Evolutionary conservation across 1,140 invertebrate genomes (phyloP), one percentile per base, ranked within the genome.

Genomic region (Drosophila malerkotliana): DNA sequence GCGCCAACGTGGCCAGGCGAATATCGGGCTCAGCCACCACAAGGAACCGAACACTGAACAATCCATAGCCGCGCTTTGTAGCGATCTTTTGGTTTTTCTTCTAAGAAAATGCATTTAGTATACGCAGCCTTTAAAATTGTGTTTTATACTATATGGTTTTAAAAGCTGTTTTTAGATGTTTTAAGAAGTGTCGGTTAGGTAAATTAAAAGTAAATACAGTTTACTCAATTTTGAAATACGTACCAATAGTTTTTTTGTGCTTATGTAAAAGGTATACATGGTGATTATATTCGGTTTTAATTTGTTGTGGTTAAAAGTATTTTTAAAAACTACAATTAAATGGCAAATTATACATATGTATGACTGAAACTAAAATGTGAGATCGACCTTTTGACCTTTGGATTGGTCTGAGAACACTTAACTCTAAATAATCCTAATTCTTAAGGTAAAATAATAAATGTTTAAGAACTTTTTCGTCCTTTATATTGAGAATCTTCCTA

Each of bases 221-320:
- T 68, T 44, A 74, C 62, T 77, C 75, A 91, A 91, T 91, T 91
- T 91, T 91, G 84, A 91, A 90, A 91, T 91, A 91, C 89, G 56
- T 91, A 91, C 89, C 89, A 91, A 91, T 91, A 76, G 60, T 71
- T 77, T 71, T 77, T 72, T 60, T 87, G 84, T 82, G 89, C 80
- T 90, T 57, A 78, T 87, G 58, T 78, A 61, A 81, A 81, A 75
- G 53, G 73, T 74, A 81, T 74, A 51, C 64, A 56, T 55, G 60
- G 45, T 51, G 58, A 21, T 77, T 45, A 61, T 69, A 55, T 49
- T 55, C 39, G 47, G 28, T 58, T 51, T 52, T 18, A 21, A 12
- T 28, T 52, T 49, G 49, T 72, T 9, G 58, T 72, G 69, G 26
- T 61, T 58, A 32, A 10, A 59, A 59, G 1, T 12, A 12, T 12